Conservation (phyloP, 2,888 invertebrate genomes). For the Pediacus dermestoides region DNA sequence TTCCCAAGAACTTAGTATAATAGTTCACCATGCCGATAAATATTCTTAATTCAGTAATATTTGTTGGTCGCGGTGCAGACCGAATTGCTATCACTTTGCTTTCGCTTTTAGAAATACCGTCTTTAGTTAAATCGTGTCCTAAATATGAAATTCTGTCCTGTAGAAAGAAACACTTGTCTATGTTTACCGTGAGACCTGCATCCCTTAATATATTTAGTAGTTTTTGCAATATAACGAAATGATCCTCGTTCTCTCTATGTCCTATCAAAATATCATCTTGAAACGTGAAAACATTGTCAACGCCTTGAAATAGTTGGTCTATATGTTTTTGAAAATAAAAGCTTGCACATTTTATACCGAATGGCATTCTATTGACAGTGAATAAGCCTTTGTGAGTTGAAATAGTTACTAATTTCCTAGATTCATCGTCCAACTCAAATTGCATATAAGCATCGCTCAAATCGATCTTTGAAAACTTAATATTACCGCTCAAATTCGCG, state of each 20-base stretch:
- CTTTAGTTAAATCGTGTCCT: conserved; percentile 33
- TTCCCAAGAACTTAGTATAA: conserved; percentile 6
- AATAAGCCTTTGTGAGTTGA: conserved; percentile 4
- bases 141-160: conserved; percentile 35
- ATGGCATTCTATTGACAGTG: background rate
- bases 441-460: conserved; percentile 8
- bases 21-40: conserved; percentile 6
- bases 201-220: conserved; percentile 27
- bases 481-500: background rate
- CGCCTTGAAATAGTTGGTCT: conserved; percentile 35
- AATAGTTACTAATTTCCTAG: background rate
- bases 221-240: conserved; percentile 24
- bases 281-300: conserved; percentile 31
- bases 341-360: conserved; percentile 12
- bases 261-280: conserved; percentile 37
- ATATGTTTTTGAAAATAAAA: conserved; percentile 37
- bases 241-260: conserved; percentile 25
- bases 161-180: conserved; percentile 36
- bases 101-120: conserved; percentile 3
- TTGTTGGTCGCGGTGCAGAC: background rate
- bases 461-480: conserved; percentile 7
- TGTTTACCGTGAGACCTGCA: conserved; percentile 28
- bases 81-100: conserved; percentile 3
- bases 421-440: conserved; percentile 10
- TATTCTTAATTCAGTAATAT: background rate